Evolutionary conservation across 1,140 invertebrate genomes (phyloP), one percentile per base, ranked within the genome.

Genomic region (Brachionus paranguensis): DNA sequence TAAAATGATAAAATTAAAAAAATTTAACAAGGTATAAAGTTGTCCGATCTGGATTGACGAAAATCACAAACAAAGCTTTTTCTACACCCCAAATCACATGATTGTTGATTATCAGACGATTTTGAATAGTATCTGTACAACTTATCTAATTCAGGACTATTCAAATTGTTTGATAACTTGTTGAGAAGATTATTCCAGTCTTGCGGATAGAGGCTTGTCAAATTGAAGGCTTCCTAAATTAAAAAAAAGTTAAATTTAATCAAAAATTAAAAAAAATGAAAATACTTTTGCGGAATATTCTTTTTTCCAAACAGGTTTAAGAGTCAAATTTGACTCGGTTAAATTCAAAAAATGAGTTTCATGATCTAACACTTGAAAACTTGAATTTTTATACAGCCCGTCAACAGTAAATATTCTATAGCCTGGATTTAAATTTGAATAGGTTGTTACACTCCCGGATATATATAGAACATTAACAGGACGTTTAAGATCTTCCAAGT

Each of bases 401-500:
- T 84, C 84, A 14, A 84, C 27, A 12, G 50, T 65, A 33, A 27
- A 84, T 17, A 84, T 78, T 84, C 72, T 55, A 53, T 84, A 84
- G 7, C 41, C 24, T 65, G 84, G 74, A 68, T 84, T 84, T 17
- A 78, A 17, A 70, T 84, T 64, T 1, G 74, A 43, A 68, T 95
- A 98, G 2, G 96, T 95, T 2, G 95, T 95, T 0, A 97, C 95
- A 2, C 95, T 96, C 7, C 95, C 95, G 5, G 94, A 94, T 17
- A 97, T 92, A 86, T 97, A 97, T 0, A 95, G 95, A 85, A 98
- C 93, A 89, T 93, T 94, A 0, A 94, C 92, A 14, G 95, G 89
- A 84, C 89, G 86, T n/a, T 64, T 85, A 17, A 47, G 8, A 43
- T 85, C 37, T 24, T 81, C 20, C 20, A 81, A 68, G 84, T 91